These are phyloP conservation scores for Kryptopterus vitreolus DNA, from an alignment of 2,797 vertebrate species.

Conservation along the genomic window DNA sequence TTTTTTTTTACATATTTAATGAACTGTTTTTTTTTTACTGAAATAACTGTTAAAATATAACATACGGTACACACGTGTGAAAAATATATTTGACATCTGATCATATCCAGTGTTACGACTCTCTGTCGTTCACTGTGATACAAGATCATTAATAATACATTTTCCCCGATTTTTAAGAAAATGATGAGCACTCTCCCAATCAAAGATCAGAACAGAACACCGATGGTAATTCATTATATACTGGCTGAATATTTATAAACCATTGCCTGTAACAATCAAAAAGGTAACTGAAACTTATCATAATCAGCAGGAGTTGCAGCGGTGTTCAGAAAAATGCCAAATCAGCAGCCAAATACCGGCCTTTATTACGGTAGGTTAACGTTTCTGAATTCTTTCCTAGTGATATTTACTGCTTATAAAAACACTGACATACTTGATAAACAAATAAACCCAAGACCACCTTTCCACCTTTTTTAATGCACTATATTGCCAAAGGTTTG, in stretches of 20 bases:
- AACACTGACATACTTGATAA: background rate
- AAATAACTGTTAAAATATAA: no score
- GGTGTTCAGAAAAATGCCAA: slow-evolving; percentile 30
- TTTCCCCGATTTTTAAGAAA: slow-evolving; percentile 42
- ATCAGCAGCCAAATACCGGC: background rate
- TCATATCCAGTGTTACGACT: background rate
- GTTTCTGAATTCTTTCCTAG: background rate
- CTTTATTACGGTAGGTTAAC: slow-evolving; percentile 52
- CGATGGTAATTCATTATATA: slow-evolving; percentile 39
- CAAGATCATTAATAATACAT: no score
- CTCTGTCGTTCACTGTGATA: background rate
- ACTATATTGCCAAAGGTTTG: no score
- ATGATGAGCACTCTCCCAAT: slow-evolving; percentile 42
- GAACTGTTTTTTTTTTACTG: background rate
- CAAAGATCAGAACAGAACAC: background rate
- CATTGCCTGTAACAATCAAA: background rate
- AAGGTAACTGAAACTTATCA: background rate
- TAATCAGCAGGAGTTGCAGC: background rate
- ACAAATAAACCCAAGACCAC: no score
- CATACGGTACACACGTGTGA: background rate
- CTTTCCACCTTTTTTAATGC: no score
- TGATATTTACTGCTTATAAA: background rate
- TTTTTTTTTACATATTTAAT: background rate
- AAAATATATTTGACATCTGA: background rate
- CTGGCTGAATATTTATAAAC: background rate